Percentiles rank a stretch among this genome's conserved stretches.
These are phyloP conservation scores for Centropus unirufus DNA, from an alignment of 2,113 vertebrate species.

Conservation along the genomic window DNA sequence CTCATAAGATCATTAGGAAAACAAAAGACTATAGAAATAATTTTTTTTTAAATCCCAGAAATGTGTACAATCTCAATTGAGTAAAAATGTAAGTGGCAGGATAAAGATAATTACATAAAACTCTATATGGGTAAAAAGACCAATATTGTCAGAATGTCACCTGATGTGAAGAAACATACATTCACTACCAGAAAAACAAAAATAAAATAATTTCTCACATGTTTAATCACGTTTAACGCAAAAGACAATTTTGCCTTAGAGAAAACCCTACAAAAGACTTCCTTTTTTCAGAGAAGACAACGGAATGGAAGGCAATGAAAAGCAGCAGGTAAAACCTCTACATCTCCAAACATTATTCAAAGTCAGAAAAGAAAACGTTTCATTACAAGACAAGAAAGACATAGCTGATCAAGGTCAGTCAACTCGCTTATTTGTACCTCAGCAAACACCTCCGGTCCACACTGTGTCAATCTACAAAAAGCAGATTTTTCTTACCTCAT, in stretches of 20 bases:
- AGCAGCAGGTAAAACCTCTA: not conserved
- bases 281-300: not conserved
- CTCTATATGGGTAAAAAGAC: not conserved
- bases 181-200: not conserved
- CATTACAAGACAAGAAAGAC: slow-evolving; percentile 10
- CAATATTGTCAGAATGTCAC: not conserved
- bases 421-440: not conserved
- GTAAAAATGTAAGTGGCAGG: not conserved
- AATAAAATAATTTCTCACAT: not conserved
- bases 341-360: not conserved
- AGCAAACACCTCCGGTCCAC: not conserved
- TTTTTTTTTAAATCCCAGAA: not conserved
- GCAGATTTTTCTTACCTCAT: slow-evolving; percentile 7
- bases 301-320: slow-evolving; percentile 24
- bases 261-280: slow-evolving; percentile 8
- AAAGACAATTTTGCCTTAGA: not conserved
- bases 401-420: not conserved
- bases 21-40: not conserved
- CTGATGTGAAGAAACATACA: not conserved
- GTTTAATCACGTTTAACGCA: not conserved
- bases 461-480: not conserved
- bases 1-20: slow-evolving; percentile 12
- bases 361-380: slow-evolving; percentile 16
- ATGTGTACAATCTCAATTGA: not conserved
- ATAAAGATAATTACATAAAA: not conserved